Conservation (phyloP, 2,888 invertebrate genomes). For the Deilephila porcellus region DNA sequence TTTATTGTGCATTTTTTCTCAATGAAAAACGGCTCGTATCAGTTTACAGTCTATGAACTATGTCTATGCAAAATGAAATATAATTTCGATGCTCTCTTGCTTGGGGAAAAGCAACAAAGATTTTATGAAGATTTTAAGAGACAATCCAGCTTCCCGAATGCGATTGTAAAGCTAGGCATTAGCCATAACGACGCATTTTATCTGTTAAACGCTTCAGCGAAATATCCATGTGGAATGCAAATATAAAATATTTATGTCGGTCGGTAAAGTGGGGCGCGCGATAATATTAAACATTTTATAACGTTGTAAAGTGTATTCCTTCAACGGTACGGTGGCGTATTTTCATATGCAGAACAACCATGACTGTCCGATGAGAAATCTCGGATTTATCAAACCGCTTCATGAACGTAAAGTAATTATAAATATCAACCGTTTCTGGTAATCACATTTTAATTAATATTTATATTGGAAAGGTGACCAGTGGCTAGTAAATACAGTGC, state of each 20-base stretch:
- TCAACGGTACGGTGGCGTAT: background rate
- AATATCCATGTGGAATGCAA: slow-evolving; percentile 11
- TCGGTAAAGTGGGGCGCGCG: slow-evolving; percentile 5
- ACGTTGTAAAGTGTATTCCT: slow-evolving; percentile 7
- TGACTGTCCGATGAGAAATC: background rate
- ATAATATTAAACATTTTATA: slow-evolving; percentile 23
- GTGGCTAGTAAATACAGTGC: too few species aligned
- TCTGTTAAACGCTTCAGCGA: background rate
- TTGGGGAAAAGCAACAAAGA: too few species aligned
- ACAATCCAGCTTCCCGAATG: background rate
- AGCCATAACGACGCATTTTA: background rate
- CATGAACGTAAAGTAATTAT: background rate
- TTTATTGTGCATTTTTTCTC: too few species aligned
- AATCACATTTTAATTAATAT: background rate
- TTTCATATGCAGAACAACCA: slow-evolving; percentile 11
- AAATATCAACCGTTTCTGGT: background rate
- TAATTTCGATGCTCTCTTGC: too few species aligned
- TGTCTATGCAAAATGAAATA: too few species aligned
- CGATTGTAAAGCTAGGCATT: background rate
- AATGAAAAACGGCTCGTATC: too few species aligned
- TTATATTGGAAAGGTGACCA: background rate
- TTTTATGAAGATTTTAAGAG: too few species aligned
- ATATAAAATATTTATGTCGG: background rate
- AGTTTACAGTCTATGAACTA: too few species aligned
- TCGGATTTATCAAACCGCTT: background rate